Base-by-base conservation (phyloP, 2,888 invertebrate species). In the Leptinotarsa rubiginosa region DNA sequence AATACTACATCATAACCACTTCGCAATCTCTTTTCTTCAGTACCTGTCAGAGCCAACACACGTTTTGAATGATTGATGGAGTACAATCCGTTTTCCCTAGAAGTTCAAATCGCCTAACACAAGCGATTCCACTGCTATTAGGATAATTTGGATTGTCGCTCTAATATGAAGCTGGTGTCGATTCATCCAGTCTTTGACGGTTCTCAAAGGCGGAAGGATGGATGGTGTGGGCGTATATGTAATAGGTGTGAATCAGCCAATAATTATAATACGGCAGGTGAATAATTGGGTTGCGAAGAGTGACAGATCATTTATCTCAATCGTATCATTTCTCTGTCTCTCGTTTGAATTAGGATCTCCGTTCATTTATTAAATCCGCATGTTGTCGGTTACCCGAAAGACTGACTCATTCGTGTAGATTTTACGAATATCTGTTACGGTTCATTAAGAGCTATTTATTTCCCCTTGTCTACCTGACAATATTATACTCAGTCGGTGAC, bases 21-120 rank as follows among this genome's bases (percentile, higher is more conserved):
- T 22, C 56, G 16, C 2, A 20, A 56, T 22, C 47, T 77, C 77
- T 83, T 85, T 87, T 85, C 92, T 92, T 7, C 93, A 16, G 78
- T 94, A 95, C 25, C 97, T 97, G 79, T 97, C 97, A 3, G 95
- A 97, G 62, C 89, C 97, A 84, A 97, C 97, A 7, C 96, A 95
- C 89, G 97, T 97, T 88, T 96, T 97, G 1, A 92, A 97, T 83
- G 97, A 97, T 88, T 92, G 97, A 81, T 97, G 96, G 96, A 96
- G 96, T 89, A 97, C 97, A 81, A 97, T 97, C 87, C 97, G 96
- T 88, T 94, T 93, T 87, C 97, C 96, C 4, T 91, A 97, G 81
- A 93, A 93, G 87, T 96, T 96, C 90, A 95, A 94, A 87, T 94
- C 95, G 18, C 96, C 96, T 15, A 94, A 94, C 0, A 90, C 92